A percentile compares a stretch with the other conserved stretches of the same genome.
Evolutionary conservation across 2,888 invertebrate species (phyloP).

Genomic region (Eledona agricola): DNA sequence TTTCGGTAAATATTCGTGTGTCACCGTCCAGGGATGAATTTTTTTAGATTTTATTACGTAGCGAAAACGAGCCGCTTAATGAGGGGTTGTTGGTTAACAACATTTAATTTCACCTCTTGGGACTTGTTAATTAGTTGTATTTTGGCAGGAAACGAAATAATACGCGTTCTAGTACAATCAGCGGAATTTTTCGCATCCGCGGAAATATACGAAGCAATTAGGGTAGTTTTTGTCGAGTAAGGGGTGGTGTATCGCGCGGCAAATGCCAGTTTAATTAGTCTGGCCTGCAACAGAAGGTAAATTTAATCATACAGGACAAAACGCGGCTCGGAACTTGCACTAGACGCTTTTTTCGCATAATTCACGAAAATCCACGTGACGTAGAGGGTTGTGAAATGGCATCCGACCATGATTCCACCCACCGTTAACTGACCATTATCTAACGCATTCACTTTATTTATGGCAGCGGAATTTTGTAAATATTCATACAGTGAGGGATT

Average conservation of each 20-base stretch:
- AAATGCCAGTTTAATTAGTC: slow-evolving; percentile 47
- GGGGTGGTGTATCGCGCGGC: slow-evolving; percentile 23
- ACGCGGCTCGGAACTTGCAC: too few species aligned
- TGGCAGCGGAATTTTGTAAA: slow-evolving; percentile 24
- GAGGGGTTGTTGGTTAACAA: too few species aligned
- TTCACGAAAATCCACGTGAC: slow-evolving; percentile 1
- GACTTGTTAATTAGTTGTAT: too few species aligned
- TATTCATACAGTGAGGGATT: slow-evolving; percentile 39
- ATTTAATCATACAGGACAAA: slow-evolving; percentile 45
- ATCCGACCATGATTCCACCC: background rate
- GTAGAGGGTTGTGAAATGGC: background rate
- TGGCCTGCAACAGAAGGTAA: slow-evolving; percentile 45
- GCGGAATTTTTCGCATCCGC: slow-evolving; percentile 1
- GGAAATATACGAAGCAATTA: slow-evolving; percentile 9
- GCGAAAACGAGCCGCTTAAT: too few species aligned
- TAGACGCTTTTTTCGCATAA: slow-evolving; percentile 3
- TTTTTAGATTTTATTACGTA: too few species aligned
- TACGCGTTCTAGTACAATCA: too few species aligned
- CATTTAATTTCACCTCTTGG: too few species aligned
- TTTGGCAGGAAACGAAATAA: too few species aligned
- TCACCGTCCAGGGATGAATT: too few species aligned
- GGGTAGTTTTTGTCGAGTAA: slow-evolving; percentile 19
- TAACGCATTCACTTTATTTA: slow-evolving; percentile 25
- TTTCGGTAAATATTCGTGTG: slow-evolving; percentile 31
- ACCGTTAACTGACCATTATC: slow-evolving; percentile 13